Conservation (phyloP, 2,888 invertebrate species). For the Dasysyrphus tricinctus region DNA sequence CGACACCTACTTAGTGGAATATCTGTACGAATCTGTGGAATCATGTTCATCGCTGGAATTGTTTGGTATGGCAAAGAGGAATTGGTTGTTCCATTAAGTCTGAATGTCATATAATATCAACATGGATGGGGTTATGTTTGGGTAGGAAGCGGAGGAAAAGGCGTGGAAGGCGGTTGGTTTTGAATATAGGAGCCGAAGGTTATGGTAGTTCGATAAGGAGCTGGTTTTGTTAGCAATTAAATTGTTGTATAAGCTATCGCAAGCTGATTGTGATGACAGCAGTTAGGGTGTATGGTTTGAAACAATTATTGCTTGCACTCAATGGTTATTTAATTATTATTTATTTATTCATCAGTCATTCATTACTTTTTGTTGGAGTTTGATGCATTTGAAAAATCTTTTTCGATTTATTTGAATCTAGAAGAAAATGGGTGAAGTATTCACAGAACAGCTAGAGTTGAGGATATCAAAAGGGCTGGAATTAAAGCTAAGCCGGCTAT, state of each 20-base stretch:
- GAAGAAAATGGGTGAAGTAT: neutral
- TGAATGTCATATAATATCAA: slow-evolving; percentile 69
- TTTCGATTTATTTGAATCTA: neutral
- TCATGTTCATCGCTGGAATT: slow-evolving; percentile 71
- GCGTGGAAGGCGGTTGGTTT: slow-evolving; percentile 7
- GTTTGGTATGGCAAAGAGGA: slow-evolving; percentile 67
- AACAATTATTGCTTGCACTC: slow-evolving; percentile 6
- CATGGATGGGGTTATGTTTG: slow-evolving; percentile 54
- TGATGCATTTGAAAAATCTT: neutral
- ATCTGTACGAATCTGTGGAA: slow-evolving; percentile 60
- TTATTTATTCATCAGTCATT: neutral
- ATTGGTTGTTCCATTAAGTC: slow-evolving; percentile 72
- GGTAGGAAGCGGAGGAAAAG: neutral
- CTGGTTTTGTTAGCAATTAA: slow-evolving; percentile 22
- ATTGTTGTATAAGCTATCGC: slow-evolving; percentile 10
- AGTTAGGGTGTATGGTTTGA: neutral
- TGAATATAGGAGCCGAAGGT: slow-evolving; percentile 36
- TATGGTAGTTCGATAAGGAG: slow-evolving; percentile 32
- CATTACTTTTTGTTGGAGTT: neutral
- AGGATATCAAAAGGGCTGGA: neutral
- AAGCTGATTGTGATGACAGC: neutral
- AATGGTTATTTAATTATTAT: neutral
- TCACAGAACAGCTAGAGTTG: neutral
- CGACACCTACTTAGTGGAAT: slow-evolving; percentile 72
- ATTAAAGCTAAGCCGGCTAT: too few relatives aligned